Evolutionary conservation across 1,140 invertebrate species (phyloP).

Genomic region (Scaptodrosophila lebanonensis): DNA sequence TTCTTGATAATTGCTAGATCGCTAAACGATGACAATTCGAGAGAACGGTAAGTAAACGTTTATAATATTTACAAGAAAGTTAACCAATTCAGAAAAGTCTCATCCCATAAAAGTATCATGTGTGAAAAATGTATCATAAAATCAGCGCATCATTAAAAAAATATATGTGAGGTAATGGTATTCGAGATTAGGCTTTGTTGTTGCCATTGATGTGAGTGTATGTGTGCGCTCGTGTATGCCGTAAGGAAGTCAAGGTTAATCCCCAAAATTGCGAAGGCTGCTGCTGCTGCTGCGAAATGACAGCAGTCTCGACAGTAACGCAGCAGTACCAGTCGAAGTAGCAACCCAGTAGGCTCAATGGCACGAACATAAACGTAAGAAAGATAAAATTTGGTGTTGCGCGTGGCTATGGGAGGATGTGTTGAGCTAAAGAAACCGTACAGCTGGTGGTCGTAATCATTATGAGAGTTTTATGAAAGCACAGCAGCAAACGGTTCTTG

Average conservation of each 20-base stretch:
- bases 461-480: slow-evolving; percentile 55
- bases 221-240: slow-evolving; percentile 62
- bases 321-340: slow-evolving; percentile 31
- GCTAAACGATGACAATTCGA: too few species aligned
- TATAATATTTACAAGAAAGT: too few species aligned
- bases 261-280: slow-evolving; percentile 61
- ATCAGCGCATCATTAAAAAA: too few species aligned
- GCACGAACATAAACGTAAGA: slow-evolving; percentile 6
- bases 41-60: too few species aligned
- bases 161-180: too few species aligned
- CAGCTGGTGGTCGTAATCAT: slow-evolving; percentile 70
- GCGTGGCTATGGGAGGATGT: too few species aligned
- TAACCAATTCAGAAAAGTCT: too few species aligned
- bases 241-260: slow-evolving; percentile 71
- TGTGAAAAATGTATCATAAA: too few species aligned
- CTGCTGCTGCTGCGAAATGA: slow-evolving; percentile 36
- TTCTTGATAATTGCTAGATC: too few species aligned
- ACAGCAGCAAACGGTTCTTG: slow-evolving; percentile 4
- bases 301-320: slow-evolving; percentile 39
- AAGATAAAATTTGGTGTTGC: slow-evolving; percentile 44
- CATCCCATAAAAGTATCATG: too few species aligned
- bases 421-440: slow-evolving; percentile 37
- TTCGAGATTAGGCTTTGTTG: too few species aligned
- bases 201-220: too few species aligned
- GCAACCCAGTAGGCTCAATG: neutral